These are phyloP conservation scores for Cydia splendana DNA, from an alignment of 1,140 invertebrate species.

Conservation along the genomic window DNA sequence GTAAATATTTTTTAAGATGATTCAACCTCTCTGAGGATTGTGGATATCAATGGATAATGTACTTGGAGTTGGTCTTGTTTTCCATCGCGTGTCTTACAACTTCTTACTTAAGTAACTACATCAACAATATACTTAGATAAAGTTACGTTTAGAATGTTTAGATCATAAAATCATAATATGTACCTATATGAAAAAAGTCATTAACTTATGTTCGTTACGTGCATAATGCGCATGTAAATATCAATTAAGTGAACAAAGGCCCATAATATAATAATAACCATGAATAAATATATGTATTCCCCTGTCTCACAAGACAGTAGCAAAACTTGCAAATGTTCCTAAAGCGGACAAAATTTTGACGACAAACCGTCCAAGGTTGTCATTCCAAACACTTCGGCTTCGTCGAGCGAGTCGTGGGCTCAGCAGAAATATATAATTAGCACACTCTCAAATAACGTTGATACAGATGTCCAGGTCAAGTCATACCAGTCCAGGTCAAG, in stretches of 20 bases:
- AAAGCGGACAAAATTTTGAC: background rate
- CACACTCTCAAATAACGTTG: background rate
- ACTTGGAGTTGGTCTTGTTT: too few relatives aligned
- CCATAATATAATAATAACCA: conserved; percentile 1
- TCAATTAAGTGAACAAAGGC: background rate
- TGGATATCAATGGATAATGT: too few relatives aligned
- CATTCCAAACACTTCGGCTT: background rate
- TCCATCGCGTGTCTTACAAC: too few relatives aligned
- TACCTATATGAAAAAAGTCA: too few relatives aligned
- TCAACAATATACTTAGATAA: too few relatives aligned
- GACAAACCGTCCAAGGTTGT: background rate
- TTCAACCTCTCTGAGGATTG: too few relatives aligned
- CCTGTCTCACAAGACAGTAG: conserved; percentile 5
- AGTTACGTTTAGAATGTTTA: too few relatives aligned
- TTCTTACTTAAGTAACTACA: too few relatives aligned
- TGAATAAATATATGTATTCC: background rate
- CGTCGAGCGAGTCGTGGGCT: background rate
- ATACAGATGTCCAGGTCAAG: background rate
- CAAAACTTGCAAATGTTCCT: conserved; percentile 6
- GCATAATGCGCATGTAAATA: background rate
- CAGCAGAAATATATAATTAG: background rate
- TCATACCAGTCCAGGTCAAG: too few relatives aligned
- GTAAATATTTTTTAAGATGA: too few relatives aligned
- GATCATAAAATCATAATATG: too few relatives aligned
- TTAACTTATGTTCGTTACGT: too few relatives aligned